Base-by-base conservation (phyloP, 1,140 invertebrate species). In the Zophobas atratus region DNA sequence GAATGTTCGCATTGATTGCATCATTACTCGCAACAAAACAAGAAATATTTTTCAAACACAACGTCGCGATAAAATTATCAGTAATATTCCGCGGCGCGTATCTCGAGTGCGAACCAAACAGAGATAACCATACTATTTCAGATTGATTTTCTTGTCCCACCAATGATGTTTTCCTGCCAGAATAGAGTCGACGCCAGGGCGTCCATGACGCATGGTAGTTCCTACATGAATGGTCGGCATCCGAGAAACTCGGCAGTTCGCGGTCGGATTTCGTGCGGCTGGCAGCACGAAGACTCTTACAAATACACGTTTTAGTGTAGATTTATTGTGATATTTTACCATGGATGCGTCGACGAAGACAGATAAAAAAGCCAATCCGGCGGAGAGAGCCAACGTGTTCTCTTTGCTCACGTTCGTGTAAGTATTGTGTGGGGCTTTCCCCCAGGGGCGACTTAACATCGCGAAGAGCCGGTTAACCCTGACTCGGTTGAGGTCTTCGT, bases 251-350 rank as follows among this genome's bases (percentile, higher is more conserved):
- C 20, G 71, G 38, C 71, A 73, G 71, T 73, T 73, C 56, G 71
- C 49, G 71, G 35, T 38, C 71, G 38, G 56, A 36, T 73, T 73
- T 73, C 71, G 39, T 32, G 35, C 20, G 8, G 34, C 43, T 32
- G n/a, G 35, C 43, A 72, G 6, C 70, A 38, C 70, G 49, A 55
- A 20, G 35, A 38, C 35, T 38, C 36, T 1, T 6, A 73, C 34
- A 6, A 70, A 35, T 73, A 73, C 71, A 73, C 71, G 71, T 73
- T 73, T 73, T 73, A 73, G 71, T 73, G 71, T 73, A 55, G 51
- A 32, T 51, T 39, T 5, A 70, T 72, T 73, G 39, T 73, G 38
- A 53, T 73, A 56, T 56, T 73, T 73, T 41, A 73, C 49, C 33
- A 73, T 73, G 71, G 71, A 73, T 73, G 39, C 48, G 36, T 1